phyloP scores from a whole-genome alignment of 2,113 vertebrate genomes.

The Hystrix brachyura region DNA sequence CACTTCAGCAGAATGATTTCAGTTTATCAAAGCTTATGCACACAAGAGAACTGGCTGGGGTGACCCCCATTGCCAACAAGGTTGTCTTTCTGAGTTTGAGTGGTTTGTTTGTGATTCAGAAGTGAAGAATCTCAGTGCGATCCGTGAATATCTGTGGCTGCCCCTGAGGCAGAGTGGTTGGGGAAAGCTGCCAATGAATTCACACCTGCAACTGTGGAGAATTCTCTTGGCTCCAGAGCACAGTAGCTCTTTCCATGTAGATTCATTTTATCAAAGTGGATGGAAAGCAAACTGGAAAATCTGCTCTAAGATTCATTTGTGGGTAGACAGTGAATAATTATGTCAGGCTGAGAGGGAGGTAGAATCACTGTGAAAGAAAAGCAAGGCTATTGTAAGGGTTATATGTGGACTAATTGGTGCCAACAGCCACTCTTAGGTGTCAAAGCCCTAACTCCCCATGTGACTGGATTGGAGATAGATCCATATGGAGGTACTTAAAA shows the following conservation, averaged over 20 bases:
- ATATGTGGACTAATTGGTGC: neutral
- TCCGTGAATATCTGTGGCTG: neutral
- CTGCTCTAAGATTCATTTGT: neutral
- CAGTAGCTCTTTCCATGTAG: constrained; percentile 63
- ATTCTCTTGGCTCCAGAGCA: constrained; percentile 49
- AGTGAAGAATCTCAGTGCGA: neutral
- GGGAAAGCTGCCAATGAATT: constrained; percentile 76
- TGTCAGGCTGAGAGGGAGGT: neutral
- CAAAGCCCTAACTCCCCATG: neutral
- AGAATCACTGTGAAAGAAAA: neutral
- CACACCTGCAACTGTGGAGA: constrained; percentile 64
- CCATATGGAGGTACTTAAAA: neutral
- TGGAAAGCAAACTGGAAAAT: neutral
- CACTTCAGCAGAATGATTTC: neutral
- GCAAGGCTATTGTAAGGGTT: neutral
- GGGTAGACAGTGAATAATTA: neutral
- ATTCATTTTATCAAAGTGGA: neutral
- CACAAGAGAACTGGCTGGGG: neutral
- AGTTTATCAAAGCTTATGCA: neutral
- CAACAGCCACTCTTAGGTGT: neutral
- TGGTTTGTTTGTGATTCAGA: neutral
- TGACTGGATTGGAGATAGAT: neutral
- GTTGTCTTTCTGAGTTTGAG: neutral
- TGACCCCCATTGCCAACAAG: neutral
- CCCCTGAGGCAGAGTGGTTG: constrained; percentile 14